Evolutionary conservation across 1,140 invertebrate genomes (phyloP).

Genomic region (Leptinotarsa undecemlineata): DNA sequence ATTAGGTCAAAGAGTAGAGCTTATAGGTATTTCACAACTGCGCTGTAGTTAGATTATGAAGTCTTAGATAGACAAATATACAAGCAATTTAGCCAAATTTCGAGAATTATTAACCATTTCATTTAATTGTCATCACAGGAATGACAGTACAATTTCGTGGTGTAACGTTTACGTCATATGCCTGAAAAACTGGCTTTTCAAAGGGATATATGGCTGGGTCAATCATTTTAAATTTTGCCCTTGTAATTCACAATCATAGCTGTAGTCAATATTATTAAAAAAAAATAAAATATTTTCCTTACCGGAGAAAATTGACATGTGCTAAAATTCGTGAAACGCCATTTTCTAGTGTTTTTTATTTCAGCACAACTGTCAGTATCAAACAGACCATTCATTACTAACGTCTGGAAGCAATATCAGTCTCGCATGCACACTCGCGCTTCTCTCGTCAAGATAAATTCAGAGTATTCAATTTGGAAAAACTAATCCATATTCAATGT

Average conservation of each 20-base stretch:
- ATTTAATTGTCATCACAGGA: constrained; percentile 6
- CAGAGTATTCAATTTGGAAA: too few species aligned
- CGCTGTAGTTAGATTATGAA: not conserved
- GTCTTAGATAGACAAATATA: not conserved
- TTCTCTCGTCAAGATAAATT: too few species aligned
- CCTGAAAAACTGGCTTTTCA: constrained; percentile 1
- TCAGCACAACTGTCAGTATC: not conserved
- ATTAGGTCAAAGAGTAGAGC: not conserved
- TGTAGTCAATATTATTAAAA: constrained; percentile 19
- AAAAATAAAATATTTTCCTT: constrained; percentile 32
- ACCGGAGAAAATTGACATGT: constrained; percentile 47
- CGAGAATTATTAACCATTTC: not conserved
- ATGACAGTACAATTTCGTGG: constrained; percentile 28
- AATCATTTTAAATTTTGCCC: constrained; percentile 6
- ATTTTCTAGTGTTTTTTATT: constrained; percentile 34
- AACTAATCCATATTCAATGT: too few species aligned
- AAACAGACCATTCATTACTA: too few species aligned
- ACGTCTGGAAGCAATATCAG: too few species aligned
- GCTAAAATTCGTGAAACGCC: constrained; percentile 44
- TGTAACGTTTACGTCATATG: constrained; percentile 41
- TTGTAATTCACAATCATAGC: not conserved
- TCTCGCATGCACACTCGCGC: too few species aligned
- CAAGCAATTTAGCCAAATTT: not conserved
- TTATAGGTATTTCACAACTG: not conserved
- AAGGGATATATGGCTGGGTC: constrained; percentile 1